These are phyloP conservation scores for Lithodes maja DNA, from an alignment of 2,888 invertebrate species.

Conservation along the genomic window DNA sequence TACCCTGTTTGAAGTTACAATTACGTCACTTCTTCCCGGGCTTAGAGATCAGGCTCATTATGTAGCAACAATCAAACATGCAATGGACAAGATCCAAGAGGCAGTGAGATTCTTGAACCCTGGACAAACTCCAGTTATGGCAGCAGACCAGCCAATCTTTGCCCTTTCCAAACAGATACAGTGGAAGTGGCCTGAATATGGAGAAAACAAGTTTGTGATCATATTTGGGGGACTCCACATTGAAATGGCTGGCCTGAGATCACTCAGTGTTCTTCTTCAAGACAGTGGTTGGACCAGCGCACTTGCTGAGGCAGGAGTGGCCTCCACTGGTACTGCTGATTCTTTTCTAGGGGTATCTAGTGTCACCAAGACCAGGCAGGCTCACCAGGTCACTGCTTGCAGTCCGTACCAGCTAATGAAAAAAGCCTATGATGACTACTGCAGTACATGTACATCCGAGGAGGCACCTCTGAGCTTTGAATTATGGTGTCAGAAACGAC, in stretches of 20 bases:
- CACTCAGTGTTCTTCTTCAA: constrained; percentile 17
- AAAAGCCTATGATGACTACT: constrained; percentile 29
- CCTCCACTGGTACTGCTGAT: constrained; percentile 30
- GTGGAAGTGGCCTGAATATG: constrained; percentile 45
- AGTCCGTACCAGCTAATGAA: constrained; percentile 37
- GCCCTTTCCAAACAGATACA: constrained; percentile 34
- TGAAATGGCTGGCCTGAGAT: constrained; percentile 26
- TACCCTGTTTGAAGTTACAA: constrained; percentile 36
- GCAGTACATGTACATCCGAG: neutral
- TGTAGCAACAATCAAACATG: constrained; percentile 39
- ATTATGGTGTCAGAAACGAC: constrained; percentile 2
- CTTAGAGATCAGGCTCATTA: constrained; percentile 36
- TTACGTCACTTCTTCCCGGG: constrained; percentile 21
- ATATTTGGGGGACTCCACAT: constrained; percentile 44
- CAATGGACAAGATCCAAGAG: constrained; percentile 24
- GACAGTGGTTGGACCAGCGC: constrained; percentile 47
- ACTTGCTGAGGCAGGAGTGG: constrained; percentile 21
- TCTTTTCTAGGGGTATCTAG: constrained; percentile 24
- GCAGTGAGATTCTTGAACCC: constrained; percentile 35
- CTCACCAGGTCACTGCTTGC: constrained; percentile 40
- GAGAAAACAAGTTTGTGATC: constrained; percentile 42
- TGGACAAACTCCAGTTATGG: constrained; percentile 30
- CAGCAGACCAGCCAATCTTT: constrained; percentile 43
- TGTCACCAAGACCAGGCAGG: constrained; percentile 31
- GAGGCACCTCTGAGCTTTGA: neutral